phyloP scores from a whole-genome alignment of 2,113 vertebrate species.

The Apeltes quadracus region DNA sequence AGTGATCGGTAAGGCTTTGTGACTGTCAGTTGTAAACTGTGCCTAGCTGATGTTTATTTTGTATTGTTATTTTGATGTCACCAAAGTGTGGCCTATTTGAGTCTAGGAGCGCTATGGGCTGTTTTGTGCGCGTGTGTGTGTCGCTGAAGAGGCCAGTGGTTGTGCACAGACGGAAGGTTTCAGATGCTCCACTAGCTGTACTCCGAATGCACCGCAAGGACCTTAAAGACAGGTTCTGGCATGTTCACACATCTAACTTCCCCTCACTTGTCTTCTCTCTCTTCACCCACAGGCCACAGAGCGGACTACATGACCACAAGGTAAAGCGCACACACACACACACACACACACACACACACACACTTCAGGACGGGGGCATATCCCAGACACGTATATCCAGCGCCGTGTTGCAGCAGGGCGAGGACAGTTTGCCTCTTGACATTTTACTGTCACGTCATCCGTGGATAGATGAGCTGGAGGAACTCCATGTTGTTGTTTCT shows the following conservation, averaged over 20 bases:
- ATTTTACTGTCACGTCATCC: background rate
- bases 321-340: slow-evolving; percentile 76
- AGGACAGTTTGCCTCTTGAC: slow-evolving; percentile 2
- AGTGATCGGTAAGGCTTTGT: slow-evolving; percentile 20
- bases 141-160: slow-evolving; percentile 45
- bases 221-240: slow-evolving; percentile 49
- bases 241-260: slow-evolving; percentile 44
- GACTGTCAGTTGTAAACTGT: background rate
- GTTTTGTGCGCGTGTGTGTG: background rate
- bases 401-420: background rate
- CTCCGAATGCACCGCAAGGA: slow-evolving; percentile 47
- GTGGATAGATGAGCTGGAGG: background rate
- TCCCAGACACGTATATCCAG: background rate
- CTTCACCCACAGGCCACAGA: slow-evolving; percentile 87
- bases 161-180: slow-evolving; percentile 63
- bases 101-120: background rate
- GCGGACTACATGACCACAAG: slow-evolving; percentile 98
- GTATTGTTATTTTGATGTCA: slow-evolving; percentile 2
- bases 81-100: background rate
- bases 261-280: slow-evolving; percentile 51
- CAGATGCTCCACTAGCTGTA: slow-evolving; percentile 60
- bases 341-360: background rate
- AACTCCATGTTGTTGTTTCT: slow-evolving; percentile 7
- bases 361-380: background rate
- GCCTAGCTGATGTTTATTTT: slow-evolving; percentile 24